Conservation (phyloP, 2,797 vertebrate species). For the Bovichtus variegatus region DNA sequence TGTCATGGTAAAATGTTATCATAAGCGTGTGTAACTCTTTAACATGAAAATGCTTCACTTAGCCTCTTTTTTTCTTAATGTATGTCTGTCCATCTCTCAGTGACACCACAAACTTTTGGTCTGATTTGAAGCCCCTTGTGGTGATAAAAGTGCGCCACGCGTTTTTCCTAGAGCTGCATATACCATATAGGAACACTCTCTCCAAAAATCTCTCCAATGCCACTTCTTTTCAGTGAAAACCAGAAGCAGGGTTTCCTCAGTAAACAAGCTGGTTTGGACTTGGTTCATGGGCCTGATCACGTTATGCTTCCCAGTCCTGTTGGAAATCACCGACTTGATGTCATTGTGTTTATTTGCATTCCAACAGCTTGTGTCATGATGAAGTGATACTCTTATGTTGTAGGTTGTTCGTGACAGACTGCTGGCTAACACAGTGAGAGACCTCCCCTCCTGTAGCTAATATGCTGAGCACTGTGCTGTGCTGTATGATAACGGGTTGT, state of each 20-base stretch:
- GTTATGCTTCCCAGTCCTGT: conserved; percentile 1
- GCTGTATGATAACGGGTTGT: conserved; percentile 55
- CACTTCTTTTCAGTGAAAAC: conserved; percentile 5
- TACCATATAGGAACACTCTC: too few relatives aligned
- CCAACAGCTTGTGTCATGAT: conserved; percentile 48
- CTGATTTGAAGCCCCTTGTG: conserved; percentile 7
- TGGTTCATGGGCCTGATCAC: conserved; percentile 5
- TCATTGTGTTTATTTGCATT: conserved; percentile 57
- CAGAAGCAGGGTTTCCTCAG: conserved; percentile 11
- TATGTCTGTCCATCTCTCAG: not conserved
- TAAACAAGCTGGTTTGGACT: conserved; percentile 15
- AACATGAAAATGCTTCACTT: not conserved
- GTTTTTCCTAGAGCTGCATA: not conserved
- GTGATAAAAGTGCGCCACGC: not conserved
- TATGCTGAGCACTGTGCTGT: conserved; percentile 16
- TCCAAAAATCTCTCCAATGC: not conserved
- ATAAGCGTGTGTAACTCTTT: not conserved
- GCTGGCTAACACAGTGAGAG: conserved; percentile 23
- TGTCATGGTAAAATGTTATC: not conserved
- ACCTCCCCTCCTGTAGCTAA: conserved; percentile 23
- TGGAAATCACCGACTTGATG: conserved; percentile 49
- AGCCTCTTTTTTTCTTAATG: not conserved
- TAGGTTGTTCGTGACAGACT: conserved; percentile 20
- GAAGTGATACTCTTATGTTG: conserved; percentile 39
- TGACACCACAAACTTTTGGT: not conserved